Evolutionary conservation across 2,888 invertebrate species (phyloP), one percentile per base, ranked within the genome.

Genomic region (Drosophila lutescens): DNA sequence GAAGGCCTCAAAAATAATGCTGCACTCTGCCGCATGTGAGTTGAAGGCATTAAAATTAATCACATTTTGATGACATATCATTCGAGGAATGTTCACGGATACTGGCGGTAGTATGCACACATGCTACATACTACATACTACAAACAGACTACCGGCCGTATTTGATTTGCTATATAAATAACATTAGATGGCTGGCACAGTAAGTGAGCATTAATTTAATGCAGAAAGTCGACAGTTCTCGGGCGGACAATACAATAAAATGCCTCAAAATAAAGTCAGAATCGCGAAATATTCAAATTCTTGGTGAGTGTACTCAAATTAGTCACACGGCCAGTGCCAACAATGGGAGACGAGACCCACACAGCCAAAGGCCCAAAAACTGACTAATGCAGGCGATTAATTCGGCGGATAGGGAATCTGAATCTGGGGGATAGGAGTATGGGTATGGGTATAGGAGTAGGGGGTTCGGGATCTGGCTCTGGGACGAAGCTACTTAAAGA

Each of bases 311-410:
- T 67, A 73, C 82, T 74, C 59, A 77, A 73, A 86, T 88, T 86
- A 86, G 86, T 83, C 86, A 79, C 80, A 68, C 59, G 60, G 68
- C 50, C 74, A 73, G 74, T 55, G 63, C 54, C 47, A 79, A 80
- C 82, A 77, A 71, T 62, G 66, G 70, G 56, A 51, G 50, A 41
- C 58, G 54, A 51, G 50, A 41, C 58, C 32, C 53, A n/a, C 10
- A 41, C 41, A 54, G 60, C 60, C 34, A 43, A 46, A 56, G 43
- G 43, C 44, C 44, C 44, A 44, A 61, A 68, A 67, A 63, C 68
- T 75, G 80, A 86, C 83, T 86, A 86, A 86, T 80, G 76, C 73
- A 55, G 26, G 65, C 78, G 78, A 84, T 83, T 78, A 80, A 84
- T 75, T 68, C 55, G 61, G 63, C 59, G 63, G 67, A 58, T 41